phyloP scores from a whole-genome alignment of 2,888 invertebrate species.

The Proisotoma minuta region DNA sequence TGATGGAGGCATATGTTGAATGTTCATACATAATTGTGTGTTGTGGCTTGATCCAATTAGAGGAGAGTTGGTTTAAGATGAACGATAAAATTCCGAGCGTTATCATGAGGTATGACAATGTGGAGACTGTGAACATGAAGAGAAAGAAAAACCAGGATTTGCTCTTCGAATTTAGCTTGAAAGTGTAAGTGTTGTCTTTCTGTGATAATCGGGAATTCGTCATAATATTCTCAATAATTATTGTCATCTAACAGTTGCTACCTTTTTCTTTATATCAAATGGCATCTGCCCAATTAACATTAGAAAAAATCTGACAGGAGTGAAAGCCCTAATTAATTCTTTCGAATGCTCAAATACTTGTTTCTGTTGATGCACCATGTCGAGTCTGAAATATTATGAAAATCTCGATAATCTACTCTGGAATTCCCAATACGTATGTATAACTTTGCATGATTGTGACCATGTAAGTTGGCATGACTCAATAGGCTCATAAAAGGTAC shows the following conservation, averaged over 20 bases:
- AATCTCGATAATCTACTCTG: no score
- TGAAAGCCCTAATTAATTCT: constrained; percentile 28
- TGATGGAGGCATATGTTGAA: background rate
- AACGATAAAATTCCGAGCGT: constrained; percentile 29
- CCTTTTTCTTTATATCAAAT: constrained; percentile 30
- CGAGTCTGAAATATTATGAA: no score
- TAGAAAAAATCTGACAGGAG: constrained; percentile 30
- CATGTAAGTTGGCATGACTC: no score
- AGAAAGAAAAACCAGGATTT: constrained; percentile 14
- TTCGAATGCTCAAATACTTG: constrained; percentile 18
- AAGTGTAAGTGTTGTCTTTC: constrained; percentile 32
- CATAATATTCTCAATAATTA: background rate
- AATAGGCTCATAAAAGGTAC: no score
- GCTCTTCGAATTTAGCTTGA: constrained; percentile 26
- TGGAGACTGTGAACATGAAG: constrained; percentile 18
- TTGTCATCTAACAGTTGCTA: background rate
- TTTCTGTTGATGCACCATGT: background rate
- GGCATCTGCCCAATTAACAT: constrained; percentile 41
- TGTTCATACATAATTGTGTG: constrained; percentile 24
- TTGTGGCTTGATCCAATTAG: constrained; percentile 4
- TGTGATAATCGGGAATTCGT: background rate
- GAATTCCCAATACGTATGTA: no score
- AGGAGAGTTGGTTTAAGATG: constrained; percentile 11
- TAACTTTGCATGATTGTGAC: no score
- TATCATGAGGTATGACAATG: constrained; percentile 11